phyloP scores from a whole-genome alignment of 2,113 vertebrate species.

The Pandion haliaetus region DNA sequence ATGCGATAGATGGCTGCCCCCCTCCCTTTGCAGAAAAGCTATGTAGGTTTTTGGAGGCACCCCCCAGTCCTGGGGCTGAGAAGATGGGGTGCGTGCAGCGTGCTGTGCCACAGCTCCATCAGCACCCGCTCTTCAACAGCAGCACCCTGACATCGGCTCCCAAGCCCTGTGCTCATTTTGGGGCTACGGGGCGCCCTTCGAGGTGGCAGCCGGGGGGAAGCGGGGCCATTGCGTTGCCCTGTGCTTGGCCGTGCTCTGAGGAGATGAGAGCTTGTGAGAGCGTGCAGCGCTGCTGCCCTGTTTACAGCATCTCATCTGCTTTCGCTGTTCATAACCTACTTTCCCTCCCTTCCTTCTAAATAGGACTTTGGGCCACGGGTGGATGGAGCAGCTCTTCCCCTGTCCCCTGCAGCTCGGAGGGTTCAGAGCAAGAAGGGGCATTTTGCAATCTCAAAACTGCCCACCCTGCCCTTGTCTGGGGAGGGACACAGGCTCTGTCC shows the following conservation, averaged over 20 bases:
- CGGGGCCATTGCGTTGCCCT: not conserved
- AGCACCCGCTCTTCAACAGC: not conserved
- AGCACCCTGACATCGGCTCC: not conserved
- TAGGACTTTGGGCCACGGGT: not conserved
- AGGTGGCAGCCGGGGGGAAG: not conserved
- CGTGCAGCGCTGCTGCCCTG: not conserved
- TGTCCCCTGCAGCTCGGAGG: not conserved
- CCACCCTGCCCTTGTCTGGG: not conserved
- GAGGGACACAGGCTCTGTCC: not conserved
- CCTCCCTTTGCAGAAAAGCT: not conserved
- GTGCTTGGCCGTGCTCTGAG: not conserved
- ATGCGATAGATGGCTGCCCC: not conserved
- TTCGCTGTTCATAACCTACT: not conserved
- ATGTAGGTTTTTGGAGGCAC: not conserved
- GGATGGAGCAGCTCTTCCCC: not conserved
- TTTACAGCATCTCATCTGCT: not conserved
- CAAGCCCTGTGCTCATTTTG: too few species aligned
- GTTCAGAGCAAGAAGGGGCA: not conserved
- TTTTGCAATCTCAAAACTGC: not conserved
- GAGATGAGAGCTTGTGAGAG: not conserved
- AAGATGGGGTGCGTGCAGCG: not conserved
- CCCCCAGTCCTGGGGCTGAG: not conserved
- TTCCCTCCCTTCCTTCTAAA: not conserved
- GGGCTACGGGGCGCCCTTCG: not conserved
- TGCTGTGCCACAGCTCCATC: not conserved